A percentile compares a stretch with the other conserved stretches of the same genome.
Conservation (phyloP, 1,140 invertebrate species). For the Drosophila bipectinata region DNA sequence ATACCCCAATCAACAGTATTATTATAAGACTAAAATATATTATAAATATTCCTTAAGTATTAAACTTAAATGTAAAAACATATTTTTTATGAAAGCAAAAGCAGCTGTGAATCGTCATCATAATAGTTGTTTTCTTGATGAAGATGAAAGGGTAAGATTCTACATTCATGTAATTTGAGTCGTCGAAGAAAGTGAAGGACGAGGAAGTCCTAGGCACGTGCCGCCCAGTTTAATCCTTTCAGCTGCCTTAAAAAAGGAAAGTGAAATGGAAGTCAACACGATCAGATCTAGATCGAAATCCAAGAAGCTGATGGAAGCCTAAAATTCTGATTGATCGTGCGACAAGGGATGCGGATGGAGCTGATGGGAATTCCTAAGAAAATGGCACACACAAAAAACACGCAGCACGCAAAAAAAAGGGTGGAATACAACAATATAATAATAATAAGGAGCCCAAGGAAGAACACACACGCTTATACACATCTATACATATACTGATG, state of each 20-base stretch:
- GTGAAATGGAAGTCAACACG: conserved; percentile 48
- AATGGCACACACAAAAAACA: conserved; percentile 61
- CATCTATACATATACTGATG: background rate
- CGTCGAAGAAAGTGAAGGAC: conserved; percentile 44
- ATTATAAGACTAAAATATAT: background rate
- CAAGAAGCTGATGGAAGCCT: conserved; percentile 30
- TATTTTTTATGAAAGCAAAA: background rate
- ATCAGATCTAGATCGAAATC: conserved; percentile 28
- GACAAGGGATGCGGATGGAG: conserved; percentile 49
- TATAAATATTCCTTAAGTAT: no score
- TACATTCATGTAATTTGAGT: conserved; percentile 36
- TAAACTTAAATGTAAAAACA: no score
- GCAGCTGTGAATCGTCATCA: background rate
- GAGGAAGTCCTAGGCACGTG: conserved; percentile 68
- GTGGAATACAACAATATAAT: conserved; percentile 81
- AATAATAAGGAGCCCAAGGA: conserved; percentile 64
- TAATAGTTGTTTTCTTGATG: conserved; percentile 14
- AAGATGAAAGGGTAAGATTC: background rate
- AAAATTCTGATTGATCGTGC: conserved; percentile 72
- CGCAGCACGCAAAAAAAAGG: conserved; percentile 75
- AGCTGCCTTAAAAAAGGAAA: conserved; percentile 53
- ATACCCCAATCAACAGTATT: conserved; percentile 13
- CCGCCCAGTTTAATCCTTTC: conserved; percentile 28
- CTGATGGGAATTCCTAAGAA: conserved; percentile 70
- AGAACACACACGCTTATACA: conserved; percentile 1